Percentiles rank a stretch among this genome's conserved stretches.
phyloP scores from a whole-genome alignment of 2,113 vertebrate genomes.

The Cairina moschata region DNA sequence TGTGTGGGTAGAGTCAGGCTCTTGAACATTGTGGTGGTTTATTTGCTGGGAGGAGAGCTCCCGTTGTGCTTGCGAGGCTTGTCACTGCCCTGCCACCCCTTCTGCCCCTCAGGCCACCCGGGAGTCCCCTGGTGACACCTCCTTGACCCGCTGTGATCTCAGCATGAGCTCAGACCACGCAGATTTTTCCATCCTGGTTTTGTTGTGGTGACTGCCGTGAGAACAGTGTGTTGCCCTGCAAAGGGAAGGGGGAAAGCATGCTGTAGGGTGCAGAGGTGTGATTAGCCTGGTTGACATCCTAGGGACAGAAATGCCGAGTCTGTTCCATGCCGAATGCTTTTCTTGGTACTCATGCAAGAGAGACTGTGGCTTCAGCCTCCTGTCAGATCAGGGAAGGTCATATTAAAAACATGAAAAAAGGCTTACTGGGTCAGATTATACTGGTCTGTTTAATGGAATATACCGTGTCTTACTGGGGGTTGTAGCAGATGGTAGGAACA shows the following conservation, averaged over 20 bases:
- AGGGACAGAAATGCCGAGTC: background rate
- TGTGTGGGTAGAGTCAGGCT: background rate
- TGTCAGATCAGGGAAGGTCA: background rate
- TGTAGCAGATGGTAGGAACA: background rate
- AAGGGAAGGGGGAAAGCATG: background rate
- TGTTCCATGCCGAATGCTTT: background rate
- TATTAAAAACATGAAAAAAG: background rate
- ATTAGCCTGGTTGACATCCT: background rate
- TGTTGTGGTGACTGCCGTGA: background rate
- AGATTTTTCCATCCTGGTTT: background rate
- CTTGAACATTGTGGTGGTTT: fast-evolving
- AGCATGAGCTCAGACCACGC: background rate
- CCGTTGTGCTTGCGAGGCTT: background rate
- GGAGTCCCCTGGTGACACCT: background rate
- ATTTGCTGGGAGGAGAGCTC: background rate
- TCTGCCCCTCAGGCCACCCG: background rate
- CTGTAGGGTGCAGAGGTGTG: background rate
- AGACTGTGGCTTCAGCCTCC: fast-evolving
- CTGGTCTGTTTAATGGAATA: background rate
- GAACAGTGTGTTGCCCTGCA: background rate
- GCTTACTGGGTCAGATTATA: background rate
- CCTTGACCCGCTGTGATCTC: background rate
- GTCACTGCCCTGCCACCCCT: background rate
- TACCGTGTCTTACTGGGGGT: background rate
- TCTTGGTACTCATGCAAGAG: background rate